Evolutionary conservation across 2,113 vertebrate species (phyloP), one percentile per base, ranked within the genome.

Genomic region (Sardina pilchardus): DNA sequence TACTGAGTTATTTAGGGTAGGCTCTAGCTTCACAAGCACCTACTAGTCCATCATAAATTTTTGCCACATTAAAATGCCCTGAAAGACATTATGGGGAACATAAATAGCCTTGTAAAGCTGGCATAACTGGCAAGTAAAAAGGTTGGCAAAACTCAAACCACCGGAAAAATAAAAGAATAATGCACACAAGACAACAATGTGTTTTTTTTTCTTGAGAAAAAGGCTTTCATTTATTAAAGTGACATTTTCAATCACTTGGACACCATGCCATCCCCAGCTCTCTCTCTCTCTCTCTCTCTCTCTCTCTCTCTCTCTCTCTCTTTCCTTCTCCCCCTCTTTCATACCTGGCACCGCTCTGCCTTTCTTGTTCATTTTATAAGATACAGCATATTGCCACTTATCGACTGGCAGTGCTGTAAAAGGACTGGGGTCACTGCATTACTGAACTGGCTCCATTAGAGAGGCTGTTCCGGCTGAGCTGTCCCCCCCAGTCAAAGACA

Each of bases 331-430:
- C 9, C 24, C 59, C 39, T 4, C 19, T 43, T 85, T 59, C 59
- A 42, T 50, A 34, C 26, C 19, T 6, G n/a, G 21, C 26, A 78
- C 30, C 26, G 5, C 85, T 86, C 56, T 30, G 36, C 63, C 14
- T 89, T 89, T 92, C 93, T 91, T 90, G 92, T 95, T 95, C 92
- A 94, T 94, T 94, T 93, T 90, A 94, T 92, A 93, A 94, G 92
- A 94, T 93, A 90, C 89, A 92, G 89, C 93, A 89, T 92, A 91
- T 91, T 94, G 92, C 91, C 93, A 93, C 93, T 94, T 93, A 93
- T 92, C 87, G 87, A 90, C 90, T 92, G 91, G 90, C 89, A 91
- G 91, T 44, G 89, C 90, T 89, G 93, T 93, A 93, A 94, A 94
- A 93, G 92, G 91, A 91, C 87, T 67, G 89, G 91, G 94, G 92